Conservation (phyloP, 2,113 vertebrate species). For the Poeciliopsis occidentalis region DNA sequence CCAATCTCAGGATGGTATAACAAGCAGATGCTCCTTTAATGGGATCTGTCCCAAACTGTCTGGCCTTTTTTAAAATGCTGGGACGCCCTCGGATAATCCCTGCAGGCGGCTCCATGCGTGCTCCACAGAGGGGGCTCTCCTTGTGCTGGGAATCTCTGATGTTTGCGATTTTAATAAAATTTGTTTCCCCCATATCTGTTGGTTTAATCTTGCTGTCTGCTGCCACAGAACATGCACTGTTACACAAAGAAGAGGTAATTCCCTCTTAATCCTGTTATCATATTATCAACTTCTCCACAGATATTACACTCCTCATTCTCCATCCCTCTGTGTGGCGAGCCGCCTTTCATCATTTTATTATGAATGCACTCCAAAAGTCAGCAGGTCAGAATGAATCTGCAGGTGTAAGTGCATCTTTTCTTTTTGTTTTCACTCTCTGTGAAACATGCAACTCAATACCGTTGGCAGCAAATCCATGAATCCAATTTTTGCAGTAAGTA, state of each 20-base stretch:
- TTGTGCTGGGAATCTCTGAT: conserved; percentile 17
- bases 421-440: no score
- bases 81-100: conserved; percentile 39
- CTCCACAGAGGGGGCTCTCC: neutral
- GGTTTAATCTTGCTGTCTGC: conserved; percentile 34
- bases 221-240: conserved; percentile 6
- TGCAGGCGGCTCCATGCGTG: conserved; percentile 24
- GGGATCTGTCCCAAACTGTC: conserved; percentile 31
- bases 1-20: conserved; percentile 39
- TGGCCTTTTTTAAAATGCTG: conserved; percentile 27
- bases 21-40: conserved; percentile 22
- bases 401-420: neutral
- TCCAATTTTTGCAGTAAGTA: neutral
- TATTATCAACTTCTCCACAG: conserved; percentile 39
- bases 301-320: conserved; percentile 33
- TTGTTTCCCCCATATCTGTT: conserved; percentile 41
- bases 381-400: neutral
- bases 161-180: conserved; percentile 42
- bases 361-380: neutral
- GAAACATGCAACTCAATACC: neutral
- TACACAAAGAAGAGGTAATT: conserved; percentile 37
- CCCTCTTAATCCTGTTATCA: conserved; percentile 53
- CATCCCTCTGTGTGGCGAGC: neutral
- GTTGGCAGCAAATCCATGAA: neutral
- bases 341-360: conserved; percentile 10